Conservation (phyloP, 2,113 vertebrate genomes). For the Callorhinus ursinus region DNA sequence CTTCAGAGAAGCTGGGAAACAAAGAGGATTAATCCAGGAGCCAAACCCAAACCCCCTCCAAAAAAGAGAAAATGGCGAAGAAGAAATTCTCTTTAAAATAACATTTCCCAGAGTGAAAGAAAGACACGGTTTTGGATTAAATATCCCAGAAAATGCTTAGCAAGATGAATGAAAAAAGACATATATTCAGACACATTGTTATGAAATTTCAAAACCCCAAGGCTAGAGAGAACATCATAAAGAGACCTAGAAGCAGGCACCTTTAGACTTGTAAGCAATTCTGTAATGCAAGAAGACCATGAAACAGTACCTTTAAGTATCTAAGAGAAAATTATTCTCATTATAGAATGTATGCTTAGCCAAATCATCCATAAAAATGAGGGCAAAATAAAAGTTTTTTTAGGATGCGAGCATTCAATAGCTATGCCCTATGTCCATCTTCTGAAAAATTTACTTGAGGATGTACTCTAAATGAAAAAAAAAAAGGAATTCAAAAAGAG, state of each 20-base stretch:
- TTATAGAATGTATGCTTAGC: slow-evolving; percentile 13
- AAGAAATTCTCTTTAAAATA: slow-evolving; percentile 33
- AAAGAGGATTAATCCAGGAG: not conserved
- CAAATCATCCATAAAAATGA: slow-evolving; percentile 44
- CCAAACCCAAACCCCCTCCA: too few relatives aligned
- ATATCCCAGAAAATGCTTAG: slow-evolving; percentile 11
- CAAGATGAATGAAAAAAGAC: slow-evolving; percentile 32
- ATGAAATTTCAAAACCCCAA: slow-evolving; percentile 28
- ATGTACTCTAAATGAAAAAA: not conserved
- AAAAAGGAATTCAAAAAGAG: not conserved
- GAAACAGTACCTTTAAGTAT: slow-evolving; percentile 27
- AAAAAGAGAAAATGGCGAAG: not conserved
- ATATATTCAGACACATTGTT: not conserved
- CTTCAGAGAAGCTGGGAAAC: not conserved
- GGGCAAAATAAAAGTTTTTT: slow-evolving; percentile 41
- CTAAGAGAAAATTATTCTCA: slow-evolving; percentile 40
- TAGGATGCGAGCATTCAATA: not conserved
- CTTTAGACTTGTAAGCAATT: slow-evolving; percentile 9
- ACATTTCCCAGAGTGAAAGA: slow-evolving; percentile 25
- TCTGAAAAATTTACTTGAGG: slow-evolving; percentile 3
- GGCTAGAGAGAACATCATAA: not conserved
- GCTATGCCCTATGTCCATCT: not conserved
- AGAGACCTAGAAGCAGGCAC: not conserved
- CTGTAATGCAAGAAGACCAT: not conserved
- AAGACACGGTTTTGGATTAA: not conserved